Percentiles rank a stretch among this genome's conserved stretches.
These are phyloP conservation scores for Cryptocheilus praepositus DNA, from an alignment of 2,888 invertebrate species.

Conservation along the genomic window DNA sequence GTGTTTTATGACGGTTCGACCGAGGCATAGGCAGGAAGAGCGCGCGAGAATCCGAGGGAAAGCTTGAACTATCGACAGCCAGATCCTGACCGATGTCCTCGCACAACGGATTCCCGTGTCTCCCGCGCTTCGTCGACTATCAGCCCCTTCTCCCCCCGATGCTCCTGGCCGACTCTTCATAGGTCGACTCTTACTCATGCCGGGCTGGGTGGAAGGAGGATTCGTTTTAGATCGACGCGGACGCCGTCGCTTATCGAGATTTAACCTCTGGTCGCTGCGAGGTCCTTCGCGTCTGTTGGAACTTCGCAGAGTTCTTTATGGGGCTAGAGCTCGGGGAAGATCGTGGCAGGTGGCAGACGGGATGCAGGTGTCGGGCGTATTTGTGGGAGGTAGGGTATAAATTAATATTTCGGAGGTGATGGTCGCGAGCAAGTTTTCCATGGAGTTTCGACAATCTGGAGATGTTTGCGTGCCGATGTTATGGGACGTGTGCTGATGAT, in stretches of 20 bases:
- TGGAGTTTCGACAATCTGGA: too few relatives aligned
- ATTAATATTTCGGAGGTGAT: too few relatives aligned
- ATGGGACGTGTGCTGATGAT: too few relatives aligned
- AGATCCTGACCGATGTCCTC: slow-evolving; percentile 72
- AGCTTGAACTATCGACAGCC: slow-evolving; percentile 68
- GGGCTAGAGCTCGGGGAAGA: too few relatives aligned
- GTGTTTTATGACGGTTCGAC: slow-evolving; percentile 70
- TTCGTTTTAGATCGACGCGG: slow-evolving; percentile 31
- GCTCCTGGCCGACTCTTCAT: neutral
- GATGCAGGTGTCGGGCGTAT: too few relatives aligned
- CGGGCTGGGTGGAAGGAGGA: slow-evolving; percentile 24
- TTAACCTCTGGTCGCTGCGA: neutral
- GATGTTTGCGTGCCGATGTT: too few relatives aligned
- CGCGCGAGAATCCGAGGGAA: slow-evolving; percentile 60
- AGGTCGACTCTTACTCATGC: neutral
- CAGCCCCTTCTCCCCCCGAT: slow-evolving; percentile 5
- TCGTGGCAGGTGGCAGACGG: too few relatives aligned
- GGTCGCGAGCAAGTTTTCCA: too few relatives aligned
- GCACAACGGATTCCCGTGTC: slow-evolving; percentile 44
- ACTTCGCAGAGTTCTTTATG: too few relatives aligned
- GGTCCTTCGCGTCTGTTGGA: neutral
- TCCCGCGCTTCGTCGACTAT: slow-evolving; percentile 23
- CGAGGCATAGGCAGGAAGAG: slow-evolving; percentile 47
- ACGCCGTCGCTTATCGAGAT: slow-evolving; percentile 10
- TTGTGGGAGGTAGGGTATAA: too few relatives aligned